Evolutionary conservation across 1,140 invertebrate species (phyloP), one percentile per base, ranked within the genome.

Genomic region (Lineus longissimus): DNA sequence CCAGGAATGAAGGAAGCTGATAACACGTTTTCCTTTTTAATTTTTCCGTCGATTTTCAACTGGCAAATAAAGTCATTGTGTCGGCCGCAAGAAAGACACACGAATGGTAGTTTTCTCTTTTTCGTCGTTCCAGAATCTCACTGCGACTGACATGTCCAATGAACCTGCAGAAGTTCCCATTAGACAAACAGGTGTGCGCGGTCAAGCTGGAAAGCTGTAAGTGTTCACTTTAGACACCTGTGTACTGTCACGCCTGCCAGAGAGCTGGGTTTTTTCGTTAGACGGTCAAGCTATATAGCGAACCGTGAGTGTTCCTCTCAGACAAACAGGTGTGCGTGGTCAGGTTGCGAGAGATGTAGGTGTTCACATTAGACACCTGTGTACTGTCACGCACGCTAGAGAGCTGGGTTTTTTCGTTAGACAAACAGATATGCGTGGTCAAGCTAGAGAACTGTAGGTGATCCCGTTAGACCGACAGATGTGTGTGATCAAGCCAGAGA

Each of bases 181-280:
- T 66, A 2, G 65, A 66, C 55, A 66, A 66, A 43, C 65, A 66
- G 31, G 63, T 61, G 30, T 66, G 65, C 30, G 41, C 22, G 55
- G 58, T 66, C 13, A 66, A 66, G 19, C 62, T 66, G 31, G 65
- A 61, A 30, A 66, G 65, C 51, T 66, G 65, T 66, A 63, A 51
- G 61, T 36, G 36, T 4, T n/a, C n/a, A 51, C 4, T 7, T 27
- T 51, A 51, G 4, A 4, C 6, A 27, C 4, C 47, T 51, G 4
- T 7, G n/a, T 4, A 51, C n/a, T 36, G 33, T 36, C 33, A 36
- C 4, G 33, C 33, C 15, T 4, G 15, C 33, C 6, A 36, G 4
- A 36, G 4, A 7, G 33, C 33, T 36, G 33, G 33, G 15, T 15
- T 15, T 7, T 7, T 7, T 36, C 33, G 33, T 4, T 36, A 15